These are phyloP conservation scores for Struthio camelus DNA, from an alignment of 2,113 vertebrate species.

Conservation along the genomic window DNA sequence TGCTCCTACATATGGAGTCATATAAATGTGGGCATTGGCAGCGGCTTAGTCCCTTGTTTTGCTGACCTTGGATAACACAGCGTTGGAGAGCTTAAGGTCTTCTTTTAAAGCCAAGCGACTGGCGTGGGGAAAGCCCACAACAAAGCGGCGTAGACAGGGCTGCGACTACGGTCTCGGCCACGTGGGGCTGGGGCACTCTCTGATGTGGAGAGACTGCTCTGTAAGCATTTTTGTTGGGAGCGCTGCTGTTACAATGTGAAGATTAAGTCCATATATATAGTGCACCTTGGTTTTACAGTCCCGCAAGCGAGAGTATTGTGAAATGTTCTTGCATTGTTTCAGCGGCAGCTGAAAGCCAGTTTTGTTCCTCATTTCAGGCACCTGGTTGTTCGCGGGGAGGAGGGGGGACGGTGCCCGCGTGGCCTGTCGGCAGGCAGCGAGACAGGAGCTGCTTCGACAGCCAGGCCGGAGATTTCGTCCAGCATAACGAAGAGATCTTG, in stretches of 20 bases:
- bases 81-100: neutral
- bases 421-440: fast-evolving
- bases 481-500: too few relatives aligned
- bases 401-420: fast-evolving
- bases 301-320: fast-evolving
- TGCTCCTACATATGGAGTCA: neutral
- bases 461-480: neutral
- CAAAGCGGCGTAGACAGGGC: fast-evolving
- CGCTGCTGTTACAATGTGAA: fast-evolving
- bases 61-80: neutral
- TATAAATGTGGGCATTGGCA: neutral
- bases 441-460: fast-evolving
- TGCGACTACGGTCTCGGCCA: fast-evolving
- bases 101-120: neutral
- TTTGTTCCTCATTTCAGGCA: neutral
- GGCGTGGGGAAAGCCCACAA: neutral
- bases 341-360: neutral
- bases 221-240: neutral
- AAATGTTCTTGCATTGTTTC: neutral
- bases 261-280: neutral
- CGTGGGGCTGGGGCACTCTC: neutral
- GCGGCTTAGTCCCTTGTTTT: neutral
- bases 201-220: neutral
- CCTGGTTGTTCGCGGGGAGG: fast-evolving
- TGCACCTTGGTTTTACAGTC: neutral